These are phyloP conservation scores for Drosophila suzukii DNA, from an alignment of 1,140 invertebrate species.

Conservation along the genomic window DNA sequence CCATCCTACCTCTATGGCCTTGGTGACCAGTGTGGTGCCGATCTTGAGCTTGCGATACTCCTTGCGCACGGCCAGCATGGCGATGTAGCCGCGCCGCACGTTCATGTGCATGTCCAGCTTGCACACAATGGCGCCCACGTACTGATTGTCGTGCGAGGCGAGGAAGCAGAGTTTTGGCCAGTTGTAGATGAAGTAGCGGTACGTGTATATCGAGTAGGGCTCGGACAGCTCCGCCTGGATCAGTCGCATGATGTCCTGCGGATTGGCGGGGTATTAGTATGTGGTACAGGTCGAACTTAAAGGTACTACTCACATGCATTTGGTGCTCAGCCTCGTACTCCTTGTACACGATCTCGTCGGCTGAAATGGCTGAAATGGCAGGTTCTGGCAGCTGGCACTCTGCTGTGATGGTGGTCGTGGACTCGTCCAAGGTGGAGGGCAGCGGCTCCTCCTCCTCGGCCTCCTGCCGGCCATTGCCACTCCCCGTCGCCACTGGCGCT, in stretches of 20 bases:
- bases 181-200: constrained; percentile 99
- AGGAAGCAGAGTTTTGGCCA: constrained; percentile 99
- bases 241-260: constrained; percentile 95
- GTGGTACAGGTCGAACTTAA: not conserved
- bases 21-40: constrained; percentile 90
- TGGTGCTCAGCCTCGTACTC: constrained; percentile 95
- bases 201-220: constrained; percentile 99
- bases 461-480: constrained; percentile 1
- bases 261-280: not conserved
- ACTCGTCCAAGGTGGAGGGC: constrained; percentile 29
- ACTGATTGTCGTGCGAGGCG: constrained; percentile 93
- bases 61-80: constrained; percentile 99
- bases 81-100: constrained; percentile 98
- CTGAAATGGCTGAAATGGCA: constrained; percentile 76
- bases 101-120: constrained; percentile 97
- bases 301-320: constrained; percentile 88
- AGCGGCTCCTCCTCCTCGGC: constrained; percentile 13
- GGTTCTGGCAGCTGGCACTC: constrained; percentile 51
- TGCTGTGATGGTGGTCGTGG: constrained; percentile 4
- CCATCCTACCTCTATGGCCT: constrained; percentile 90
- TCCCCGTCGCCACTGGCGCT: constrained; percentile 24
- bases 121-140: constrained; percentile 98
- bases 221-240: constrained; percentile 99
- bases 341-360: constrained; percentile 87
- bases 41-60: constrained; percentile 97